Evolutionary conservation across 2,113 vertebrate genomes (phyloP), one percentile per base, ranked within the genome.

Genomic region (Cettia cetti): DNA sequence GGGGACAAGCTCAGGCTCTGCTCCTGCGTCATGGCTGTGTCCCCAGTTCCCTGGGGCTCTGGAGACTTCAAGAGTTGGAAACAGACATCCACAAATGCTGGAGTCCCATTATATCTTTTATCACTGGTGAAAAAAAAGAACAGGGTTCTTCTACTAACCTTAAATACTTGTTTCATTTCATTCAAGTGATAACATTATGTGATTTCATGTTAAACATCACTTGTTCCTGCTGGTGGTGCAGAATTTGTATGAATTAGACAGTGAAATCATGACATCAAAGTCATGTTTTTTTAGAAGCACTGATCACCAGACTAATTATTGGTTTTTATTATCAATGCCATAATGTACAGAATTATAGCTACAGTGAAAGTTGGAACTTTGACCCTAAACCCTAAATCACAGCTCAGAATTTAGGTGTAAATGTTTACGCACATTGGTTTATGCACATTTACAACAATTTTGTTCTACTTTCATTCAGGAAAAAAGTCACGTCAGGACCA

Each of bases 1-100:
- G 33, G 22, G 17, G 26, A 57, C 17, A 75, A 19, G 14, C 0
- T 2, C 21, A 23, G 26, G 15, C 5, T 28, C 11, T 35, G 31
- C 14, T 35, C 15, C 45, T 40, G 19, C 49, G 45, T 13, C 4
- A 3, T 11, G 9, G 9, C 26, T 6, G 1, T 24, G 37, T 47
- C 16, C 14, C 21, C n/a, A 57, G 6, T 5, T 61, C 35, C 7
- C 4, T 5, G 9, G 21, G 11, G 40, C 11, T 56, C 42, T 16
- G 23, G 13, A 30, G n/a, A 37, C 9, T 57, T 80, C 28, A 30
- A 19, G 23, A 44, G 12, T 12, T 28, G 28, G 49, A 49, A 23
- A 40, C 1, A 42, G 30, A 33, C 0, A 1, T 21, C 47, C 19
- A 26, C 14, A 57, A 14, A 18, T 0, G 0, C 12, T 40, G 39